These are phyloP conservation scores for Cliona cf. orientalis DNA, from an alignment of 37 sponge, comb jelly and placozoan species.

Conservation along the genomic window DNA sequence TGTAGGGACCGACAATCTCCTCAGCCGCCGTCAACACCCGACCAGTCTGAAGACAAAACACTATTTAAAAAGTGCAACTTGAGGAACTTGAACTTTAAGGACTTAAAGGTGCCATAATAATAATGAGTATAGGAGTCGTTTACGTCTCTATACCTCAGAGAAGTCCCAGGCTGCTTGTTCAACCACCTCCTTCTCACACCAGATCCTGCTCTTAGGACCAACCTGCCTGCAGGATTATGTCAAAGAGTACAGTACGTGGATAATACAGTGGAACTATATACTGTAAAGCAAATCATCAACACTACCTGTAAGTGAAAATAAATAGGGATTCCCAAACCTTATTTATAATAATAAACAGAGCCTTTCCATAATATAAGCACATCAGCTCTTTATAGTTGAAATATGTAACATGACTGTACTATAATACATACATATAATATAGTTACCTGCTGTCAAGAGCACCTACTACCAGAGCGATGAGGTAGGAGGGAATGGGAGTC, in stretches of 20 bases:
- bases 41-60: conserved; percentile 64
- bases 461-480: conserved; percentile 86
- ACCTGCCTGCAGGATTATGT: conserved; percentile 34
- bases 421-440: background rate
- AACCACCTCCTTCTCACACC: conserved; percentile 87
- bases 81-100: background rate
- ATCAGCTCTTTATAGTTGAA: background rate
- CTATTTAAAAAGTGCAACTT: background rate
- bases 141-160: conserved; percentile 52
- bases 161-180: conserved; percentile 85
- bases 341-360: background rate
- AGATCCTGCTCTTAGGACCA: conserved; percentile 79
- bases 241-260: no score
- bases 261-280: no score
- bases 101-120: background rate
- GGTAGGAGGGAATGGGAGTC: conserved; percentile 93
- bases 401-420: background rate
- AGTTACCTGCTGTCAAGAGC: conserved; percentile 76
- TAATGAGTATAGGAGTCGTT: background rate
- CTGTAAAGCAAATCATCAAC: no score
- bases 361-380: background rate
- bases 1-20: conserved; percentile 80
- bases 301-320: no score
- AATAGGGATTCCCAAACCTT: background rate
- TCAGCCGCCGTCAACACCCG: conserved; percentile 84